Base-by-base conservation (phyloP, 1,140 invertebrate genomes). In the Drosophila willistoni region DNA sequence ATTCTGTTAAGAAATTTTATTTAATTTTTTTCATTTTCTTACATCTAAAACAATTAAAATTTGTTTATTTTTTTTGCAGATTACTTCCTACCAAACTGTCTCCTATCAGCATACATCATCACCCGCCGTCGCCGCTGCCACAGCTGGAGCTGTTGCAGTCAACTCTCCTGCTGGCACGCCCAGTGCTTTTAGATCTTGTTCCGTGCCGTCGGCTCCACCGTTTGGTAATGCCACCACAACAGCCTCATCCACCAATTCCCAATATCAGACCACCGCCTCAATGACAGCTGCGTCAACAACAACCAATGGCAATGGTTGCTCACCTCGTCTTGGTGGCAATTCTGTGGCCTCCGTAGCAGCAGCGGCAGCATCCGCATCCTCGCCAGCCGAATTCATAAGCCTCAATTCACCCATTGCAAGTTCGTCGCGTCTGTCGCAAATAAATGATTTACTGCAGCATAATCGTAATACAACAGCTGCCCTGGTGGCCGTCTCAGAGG, bases 371-470 rank as follows among this genome's bases (percentile, higher is more conserved):
- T 5, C 29, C 5, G 29, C 29, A 5, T 63, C 51, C 60, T 73
- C 60, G 9, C 57, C 54, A 29, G 59, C 64, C 61, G 91, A 82
- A 39, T 92, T 91, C 57, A 92, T 92, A 7, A 89, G 71, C 55
- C 56, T 92, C 19, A 90, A 75, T 61, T 68, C 91, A 57, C 78
- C 91, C 44, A 70, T 79, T 57, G 68, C 74, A 66, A 92, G 89
- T 65, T 91, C 89, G 56, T 85, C 91, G 54, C 86, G 91, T 42
- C 67, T 92, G 13, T 90, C 87, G 2, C 91, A 92, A 76, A 92
- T 92, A 14, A 92, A 92, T 44, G 89, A 92, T 83, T 68, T 92
- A 63, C 47, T 92, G 69, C 89, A 92, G 64, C 86, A 91, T 59
- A 92, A 91, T 78, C 91, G 91, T 10, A 92, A 79, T 71, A 85